Conservation (phyloP, 2,113 vertebrate species). For the Stictonetta naevosa region DNA sequence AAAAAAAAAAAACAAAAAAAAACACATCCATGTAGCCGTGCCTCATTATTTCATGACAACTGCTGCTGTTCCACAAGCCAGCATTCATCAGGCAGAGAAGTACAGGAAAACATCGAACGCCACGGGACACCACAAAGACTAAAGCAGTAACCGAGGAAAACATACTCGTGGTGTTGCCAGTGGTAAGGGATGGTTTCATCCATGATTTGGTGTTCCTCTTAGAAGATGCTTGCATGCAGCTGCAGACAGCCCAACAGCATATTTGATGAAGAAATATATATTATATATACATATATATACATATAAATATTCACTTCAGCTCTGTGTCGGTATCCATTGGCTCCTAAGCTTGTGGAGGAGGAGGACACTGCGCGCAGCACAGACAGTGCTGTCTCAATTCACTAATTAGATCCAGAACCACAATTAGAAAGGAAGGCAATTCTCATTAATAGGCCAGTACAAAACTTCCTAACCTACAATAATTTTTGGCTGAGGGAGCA, state of each 20-base stretch:
- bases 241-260: neutral
- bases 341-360: neutral
- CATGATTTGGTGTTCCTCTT: neutral
- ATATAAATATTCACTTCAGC: neutral
- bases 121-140: neutral
- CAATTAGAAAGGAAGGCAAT: neutral
- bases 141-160: neutral
- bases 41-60: neutral
- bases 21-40: fast-evolving
- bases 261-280: neutral
- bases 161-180: neutral
- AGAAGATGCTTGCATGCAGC: neutral
- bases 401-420: neutral
- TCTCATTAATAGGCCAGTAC: neutral
- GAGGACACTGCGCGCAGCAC: neutral
- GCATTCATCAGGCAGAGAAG: neutral
- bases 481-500: neutral
- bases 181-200: neutral
- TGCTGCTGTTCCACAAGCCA: neutral
- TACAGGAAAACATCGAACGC: fast-evolving
- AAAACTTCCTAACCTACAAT: neutral
- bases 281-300: too few species aligned
- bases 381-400: neutral
- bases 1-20: neutral
- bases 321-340: neutral